Evolutionary conservation across 1,140 invertebrate species (phyloP).

Genomic region (Listronotus bonariensis): DNA sequence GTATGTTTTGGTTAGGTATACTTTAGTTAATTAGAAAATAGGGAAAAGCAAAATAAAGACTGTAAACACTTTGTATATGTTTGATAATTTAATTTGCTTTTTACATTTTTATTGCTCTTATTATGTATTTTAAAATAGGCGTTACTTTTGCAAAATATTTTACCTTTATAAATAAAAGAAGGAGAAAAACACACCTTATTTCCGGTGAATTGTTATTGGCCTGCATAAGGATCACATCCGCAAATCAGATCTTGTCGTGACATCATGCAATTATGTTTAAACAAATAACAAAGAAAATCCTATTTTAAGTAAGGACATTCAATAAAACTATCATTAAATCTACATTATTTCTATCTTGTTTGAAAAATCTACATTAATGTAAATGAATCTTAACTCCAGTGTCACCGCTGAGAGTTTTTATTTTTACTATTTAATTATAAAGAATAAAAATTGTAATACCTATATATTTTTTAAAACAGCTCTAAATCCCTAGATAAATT

Average conservation of each 20-base stretch:
- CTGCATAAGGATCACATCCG: conserved; percentile 17
- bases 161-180: conserved; percentile 20
- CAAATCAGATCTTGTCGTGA: conserved; percentile 37
- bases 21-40: too few species aligned
- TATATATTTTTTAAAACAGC: too few species aligned
- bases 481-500: too few species aligned
- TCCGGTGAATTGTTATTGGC: conserved; percentile 38
- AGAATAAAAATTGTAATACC: too few species aligned
- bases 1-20: too few species aligned
- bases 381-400: conserved; percentile 23
- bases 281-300: conserved; percentile 24
- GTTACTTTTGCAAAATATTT: conserved; percentile 4
- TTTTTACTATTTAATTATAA: too few species aligned
- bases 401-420: background rate
- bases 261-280: conserved; percentile 17
- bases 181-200: conserved; percentile 34
- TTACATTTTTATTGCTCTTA: too few species aligned
- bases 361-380: conserved; percentile 26
- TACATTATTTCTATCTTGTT: conserved; percentile 30
- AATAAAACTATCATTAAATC: conserved; percentile 33
- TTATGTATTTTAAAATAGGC: conserved; percentile 7
- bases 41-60: too few species aligned
- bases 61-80: too few species aligned
- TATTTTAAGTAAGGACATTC: conserved; percentile 18
- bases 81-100: too few species aligned